Evolutionary conservation across 2,888 invertebrate species (phyloP).

Genomic region (Standfussiana lucernea): DNA sequence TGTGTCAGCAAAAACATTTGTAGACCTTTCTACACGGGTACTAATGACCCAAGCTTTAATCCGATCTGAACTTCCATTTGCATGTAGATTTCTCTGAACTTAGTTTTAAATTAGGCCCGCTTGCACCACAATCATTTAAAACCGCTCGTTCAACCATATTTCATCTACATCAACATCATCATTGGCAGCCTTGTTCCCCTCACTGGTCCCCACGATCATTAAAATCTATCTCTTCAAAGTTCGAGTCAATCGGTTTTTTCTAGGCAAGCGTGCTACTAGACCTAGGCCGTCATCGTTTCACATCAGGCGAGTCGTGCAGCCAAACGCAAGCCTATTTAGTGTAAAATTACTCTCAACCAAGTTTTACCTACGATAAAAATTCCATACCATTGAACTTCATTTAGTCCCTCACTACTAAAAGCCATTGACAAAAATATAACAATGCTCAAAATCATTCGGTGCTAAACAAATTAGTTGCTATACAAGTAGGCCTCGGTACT

Average conservation of each 20-base stretch:
- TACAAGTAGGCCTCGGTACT: not conserved
- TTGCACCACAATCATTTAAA: not conserved
- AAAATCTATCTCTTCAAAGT: not conserved
- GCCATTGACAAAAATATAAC: not conserved
- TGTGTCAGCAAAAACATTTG: constrained; percentile 49
- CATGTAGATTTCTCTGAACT: not conserved
- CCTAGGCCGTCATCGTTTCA: not conserved
- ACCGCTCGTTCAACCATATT: not conserved
- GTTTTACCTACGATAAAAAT: not conserved
- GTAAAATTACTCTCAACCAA: not conserved
- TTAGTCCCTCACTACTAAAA: not conserved
- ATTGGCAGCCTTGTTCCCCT: not conserved
- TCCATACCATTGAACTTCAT: not conserved
- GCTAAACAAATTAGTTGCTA: not conserved
- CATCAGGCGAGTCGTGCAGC: not conserved
- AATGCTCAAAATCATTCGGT: not conserved
- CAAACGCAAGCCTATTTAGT: not conserved
- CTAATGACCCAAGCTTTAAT: constrained; percentile 42
- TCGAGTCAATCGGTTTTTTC: not conserved
- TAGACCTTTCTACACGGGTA: constrained; percentile 29
- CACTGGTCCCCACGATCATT: not conserved
- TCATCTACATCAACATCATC: not conserved
- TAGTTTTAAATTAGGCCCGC: not conserved
- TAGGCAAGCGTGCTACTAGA: not conserved
- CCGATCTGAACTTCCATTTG: not conserved